Evolutionary conservation across 2,888 invertebrate species (phyloP), one percentile per base, ranked within the genome.

Genomic region (Drosophila neutralis): DNA sequence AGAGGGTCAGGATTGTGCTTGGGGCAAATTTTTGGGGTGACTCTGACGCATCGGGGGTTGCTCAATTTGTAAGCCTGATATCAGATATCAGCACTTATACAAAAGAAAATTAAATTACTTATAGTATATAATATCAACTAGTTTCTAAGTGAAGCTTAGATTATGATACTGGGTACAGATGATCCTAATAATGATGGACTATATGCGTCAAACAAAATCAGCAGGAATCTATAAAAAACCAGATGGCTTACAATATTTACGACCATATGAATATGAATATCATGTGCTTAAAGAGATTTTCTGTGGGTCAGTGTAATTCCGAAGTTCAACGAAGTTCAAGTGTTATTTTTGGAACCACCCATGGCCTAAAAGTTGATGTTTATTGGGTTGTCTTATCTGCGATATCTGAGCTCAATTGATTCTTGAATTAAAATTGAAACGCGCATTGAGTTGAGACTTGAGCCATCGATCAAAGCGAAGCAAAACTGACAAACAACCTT

Each of bases 1-100:
- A 64, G 69, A 24, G 77, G 76, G 80, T 63, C 65, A 45, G 56
- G 49, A 60, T 69, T 60, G 63, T 71, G 36, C 21, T 48, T 24
- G 29, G 35, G 49, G 10, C 27, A 27, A 53, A 24, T 33, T 66
- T 40, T 69, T 54, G 48, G 70, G 70, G 60, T 58, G 67, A 49
- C 38, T 29, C 13, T 27, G n/a, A 38, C 5, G 21, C 35, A 48
- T 8, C 66, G 67, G 62, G 62, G 62, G 62, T 36, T 35, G 36
- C 52, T 57, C 40, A n/a, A 13, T 56, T 29, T 53, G 52, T 60
- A 35, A 31, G 36, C 15, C 40, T 38, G 27, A 53, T 52, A 36
- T 31, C 33, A 24, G 29, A 66, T 52, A 53, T 36, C 33, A 31
- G 15, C 13, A 49, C 21, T 11, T 11, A 13, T 21, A 2, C 42